Conservation (phyloP, 1,140 invertebrate species). For the Ceratosolen fusciceps region DNA sequence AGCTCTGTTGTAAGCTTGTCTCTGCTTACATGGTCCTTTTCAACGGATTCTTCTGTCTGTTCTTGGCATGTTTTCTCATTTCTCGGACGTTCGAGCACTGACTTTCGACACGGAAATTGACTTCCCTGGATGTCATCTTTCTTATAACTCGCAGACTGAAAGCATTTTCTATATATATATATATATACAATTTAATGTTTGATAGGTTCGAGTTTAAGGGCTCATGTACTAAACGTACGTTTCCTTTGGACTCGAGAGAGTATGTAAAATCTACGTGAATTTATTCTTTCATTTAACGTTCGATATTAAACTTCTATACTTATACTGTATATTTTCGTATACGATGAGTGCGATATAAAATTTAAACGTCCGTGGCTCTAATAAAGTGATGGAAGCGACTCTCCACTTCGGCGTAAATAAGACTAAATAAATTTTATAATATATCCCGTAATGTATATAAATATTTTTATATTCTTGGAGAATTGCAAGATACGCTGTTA, state of each 20-base stretch:
- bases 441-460: too few species aligned
- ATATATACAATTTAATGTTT: too few species aligned
- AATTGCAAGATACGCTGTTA: too few species aligned
- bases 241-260: not conserved
- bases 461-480: too few species aligned
- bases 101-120: conserved; percentile 11
- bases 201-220: too few species aligned
- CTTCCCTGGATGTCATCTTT: conserved; percentile 7
- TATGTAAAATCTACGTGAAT: not conserved
- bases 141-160: not conserved
- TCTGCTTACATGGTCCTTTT: not conserved
- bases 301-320: not conserved
- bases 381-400: too few species aligned
- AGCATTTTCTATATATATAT: not conserved
- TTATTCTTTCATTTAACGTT: not conserved
- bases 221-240: not conserved
- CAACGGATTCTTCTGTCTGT: not conserved
- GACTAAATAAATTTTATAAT: too few species aligned
- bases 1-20: not conserved
- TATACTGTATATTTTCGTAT: not conserved
- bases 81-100: not conserved
- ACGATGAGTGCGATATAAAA: not conserved
- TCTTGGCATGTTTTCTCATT: conserved; percentile 4
- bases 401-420: too few species aligned
- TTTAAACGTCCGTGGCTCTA: too few species aligned